A percentile compares a stretch with the other conserved stretches of the same genome.
Conservation (phyloP, 2,113 vertebrate genomes). For the Alectura lathami region DNA sequence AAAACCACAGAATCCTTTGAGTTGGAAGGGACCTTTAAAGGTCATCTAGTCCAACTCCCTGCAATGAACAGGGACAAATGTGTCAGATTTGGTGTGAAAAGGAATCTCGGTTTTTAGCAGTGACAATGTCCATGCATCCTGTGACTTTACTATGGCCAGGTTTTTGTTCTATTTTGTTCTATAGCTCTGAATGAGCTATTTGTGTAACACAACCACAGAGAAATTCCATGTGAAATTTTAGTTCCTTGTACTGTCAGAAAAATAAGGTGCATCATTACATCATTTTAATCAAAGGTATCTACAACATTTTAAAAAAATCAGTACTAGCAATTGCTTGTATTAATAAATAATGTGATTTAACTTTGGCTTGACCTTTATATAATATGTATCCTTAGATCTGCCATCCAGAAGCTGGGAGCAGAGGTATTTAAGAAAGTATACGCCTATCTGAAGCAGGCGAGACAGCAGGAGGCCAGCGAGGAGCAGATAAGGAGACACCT, state of each 20-base stretch:
- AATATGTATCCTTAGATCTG: conserved; percentile 67
- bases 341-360: not conserved
- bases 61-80: no score
- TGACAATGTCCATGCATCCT: rapidly evolving
- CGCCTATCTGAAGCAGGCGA: conserved; percentile 75
- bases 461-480: conserved; percentile 64
- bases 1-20: no score
- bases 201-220: not conserved
- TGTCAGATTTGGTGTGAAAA: not conserved
- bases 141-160: not conserved
- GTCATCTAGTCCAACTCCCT: no score
- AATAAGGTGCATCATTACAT: not conserved
- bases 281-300: not conserved
- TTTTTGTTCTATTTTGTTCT: not conserved
- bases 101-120: not conserved
- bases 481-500: conserved; percentile 65
- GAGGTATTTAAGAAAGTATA: conserved; percentile 80
- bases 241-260: not conserved
- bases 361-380: not conserved
- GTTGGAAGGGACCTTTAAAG: no score
- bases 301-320: not conserved
- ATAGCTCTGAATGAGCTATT: no score
- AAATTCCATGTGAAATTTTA: not conserved
- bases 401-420: conserved; percentile 75
- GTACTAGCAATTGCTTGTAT: not conserved